Evolutionary conservation across 2,113 vertebrate species (phyloP).

Genomic region (Notothenia coriiceps): DNA sequence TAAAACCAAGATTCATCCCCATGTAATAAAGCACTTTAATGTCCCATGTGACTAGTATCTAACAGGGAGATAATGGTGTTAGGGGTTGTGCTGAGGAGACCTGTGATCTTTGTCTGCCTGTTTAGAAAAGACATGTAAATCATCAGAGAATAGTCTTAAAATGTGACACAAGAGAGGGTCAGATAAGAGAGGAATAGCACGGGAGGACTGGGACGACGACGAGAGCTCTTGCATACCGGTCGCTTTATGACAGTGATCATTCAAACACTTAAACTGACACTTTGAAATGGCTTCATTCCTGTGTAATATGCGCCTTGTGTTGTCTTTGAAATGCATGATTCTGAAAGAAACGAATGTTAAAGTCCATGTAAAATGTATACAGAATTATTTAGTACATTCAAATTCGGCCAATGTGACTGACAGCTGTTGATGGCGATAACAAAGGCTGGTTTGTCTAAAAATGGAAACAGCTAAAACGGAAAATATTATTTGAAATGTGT

Average conservation of each 20-base stretch:
- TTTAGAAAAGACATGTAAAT: constrained; percentile 77
- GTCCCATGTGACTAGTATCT: constrained; percentile 73
- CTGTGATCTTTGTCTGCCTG: constrained; percentile 72
- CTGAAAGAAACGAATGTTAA: background rate
- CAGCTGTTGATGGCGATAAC: no score
- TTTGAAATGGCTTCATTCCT: constrained; percentile 15
- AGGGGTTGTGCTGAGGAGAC: constrained; percentile 45
- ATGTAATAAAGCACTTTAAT: constrained; percentile 72
- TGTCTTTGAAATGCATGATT: background rate
- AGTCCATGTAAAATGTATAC: background rate
- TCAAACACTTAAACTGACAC: constrained; percentile 51
- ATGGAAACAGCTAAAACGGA: background rate
- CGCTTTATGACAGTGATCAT: constrained; percentile 62
- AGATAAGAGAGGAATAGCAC: constrained; percentile 51
- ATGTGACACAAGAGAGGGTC: constrained; percentile 60
- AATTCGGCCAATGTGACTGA: background rate
- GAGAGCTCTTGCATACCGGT: constrained; percentile 59
- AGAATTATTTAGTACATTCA: background rate
- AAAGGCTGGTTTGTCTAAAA: background rate
- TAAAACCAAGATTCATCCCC: constrained; percentile 58
- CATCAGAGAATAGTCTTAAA: constrained; percentile 69
- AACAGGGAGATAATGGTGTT: constrained; percentile 63
- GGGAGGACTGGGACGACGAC: constrained; percentile 35
- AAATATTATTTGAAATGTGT: background rate
- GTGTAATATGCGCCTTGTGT: background rate